Percentiles rank a stretch among this genome's conserved stretches.
Conservation (phyloP, 2,888 invertebrate species). For the Ichneumoninae sp. region DNA sequence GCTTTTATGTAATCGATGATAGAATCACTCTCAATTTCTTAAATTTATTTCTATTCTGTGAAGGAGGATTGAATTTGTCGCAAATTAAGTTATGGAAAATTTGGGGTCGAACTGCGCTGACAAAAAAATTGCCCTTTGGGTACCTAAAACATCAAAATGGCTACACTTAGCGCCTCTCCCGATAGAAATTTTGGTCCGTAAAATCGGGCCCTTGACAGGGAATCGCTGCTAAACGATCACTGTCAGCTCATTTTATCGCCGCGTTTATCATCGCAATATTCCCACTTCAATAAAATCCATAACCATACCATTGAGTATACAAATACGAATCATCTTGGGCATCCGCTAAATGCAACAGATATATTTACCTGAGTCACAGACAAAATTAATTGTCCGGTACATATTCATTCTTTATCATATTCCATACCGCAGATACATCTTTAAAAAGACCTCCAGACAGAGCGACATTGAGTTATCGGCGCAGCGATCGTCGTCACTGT, state of each 20-base stretch:
- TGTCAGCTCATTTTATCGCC: background rate
- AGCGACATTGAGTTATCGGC: conserved; percentile 31
- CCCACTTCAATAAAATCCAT: background rate
- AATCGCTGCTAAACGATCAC: background rate
- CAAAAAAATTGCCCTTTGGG: background rate
- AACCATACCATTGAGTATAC: background rate
- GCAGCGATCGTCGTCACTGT: conserved; percentile 25
- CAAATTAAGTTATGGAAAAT: background rate
- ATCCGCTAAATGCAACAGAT: background rate
- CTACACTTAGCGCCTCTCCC: background rate
- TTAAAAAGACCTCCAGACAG: conserved; percentile 39
- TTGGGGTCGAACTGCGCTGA: background rate
- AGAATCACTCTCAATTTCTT: background rate
- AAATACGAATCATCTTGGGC: background rate
- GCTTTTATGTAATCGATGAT: too few species aligned
- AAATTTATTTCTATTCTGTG: background rate
- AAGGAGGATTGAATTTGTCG: background rate
- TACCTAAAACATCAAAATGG: background rate
- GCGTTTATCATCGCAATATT: background rate
- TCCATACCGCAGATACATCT: background rate
- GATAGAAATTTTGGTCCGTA: too few species aligned
- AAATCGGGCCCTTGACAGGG: too few species aligned
- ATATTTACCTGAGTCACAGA: background rate
- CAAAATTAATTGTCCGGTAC: conserved; percentile 1
- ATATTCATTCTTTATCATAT: background rate